A percentile compares a stretch with the other conserved stretches of the same genome.
Conservation (phyloP, 2,113 vertebrate species). For the Protomyctophum bolini region DNA sequence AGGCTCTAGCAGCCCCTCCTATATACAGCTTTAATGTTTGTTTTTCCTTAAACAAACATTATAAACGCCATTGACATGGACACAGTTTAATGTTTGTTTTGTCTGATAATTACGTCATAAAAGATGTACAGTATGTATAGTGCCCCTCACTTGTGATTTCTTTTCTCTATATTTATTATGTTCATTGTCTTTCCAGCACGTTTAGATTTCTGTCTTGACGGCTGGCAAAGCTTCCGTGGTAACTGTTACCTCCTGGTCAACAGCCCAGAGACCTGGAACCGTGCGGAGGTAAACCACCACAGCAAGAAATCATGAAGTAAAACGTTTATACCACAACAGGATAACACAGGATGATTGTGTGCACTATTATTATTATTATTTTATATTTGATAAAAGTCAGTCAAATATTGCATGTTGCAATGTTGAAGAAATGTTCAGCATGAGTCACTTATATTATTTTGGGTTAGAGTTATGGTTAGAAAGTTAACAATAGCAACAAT, state of each 20-base stretch:
- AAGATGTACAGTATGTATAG: background rate
- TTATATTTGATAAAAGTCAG: background rate
- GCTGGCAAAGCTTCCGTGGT: slow-evolving; percentile 17
- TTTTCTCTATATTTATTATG: background rate
- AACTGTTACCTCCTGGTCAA: slow-evolving; percentile 33
- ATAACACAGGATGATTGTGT: too few relatives aligned
- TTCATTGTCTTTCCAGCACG: slow-evolving; percentile 3
- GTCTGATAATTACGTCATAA: too few relatives aligned
- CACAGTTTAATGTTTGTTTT: too few relatives aligned
- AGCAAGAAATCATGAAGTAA: background rate
- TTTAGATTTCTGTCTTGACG: slow-evolving; percentile 20
- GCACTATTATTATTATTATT: background rate
- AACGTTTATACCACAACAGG: background rate
- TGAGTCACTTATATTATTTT: background rate
- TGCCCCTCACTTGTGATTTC: background rate
- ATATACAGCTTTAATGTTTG: background rate
- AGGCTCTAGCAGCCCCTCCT: background rate
- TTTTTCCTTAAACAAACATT: background rate
- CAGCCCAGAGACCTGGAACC: background rate
- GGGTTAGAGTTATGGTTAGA: background rate
- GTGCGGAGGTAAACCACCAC: slow-evolving; percentile 24
- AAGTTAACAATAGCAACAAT: too few relatives aligned
- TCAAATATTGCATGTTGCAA: background rate
- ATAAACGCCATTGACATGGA: too few relatives aligned
- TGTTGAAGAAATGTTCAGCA: too few relatives aligned